Evolutionary conservation across 2,113 vertebrate species (phyloP).

Genomic region (Myotis brandtii): DNA sequence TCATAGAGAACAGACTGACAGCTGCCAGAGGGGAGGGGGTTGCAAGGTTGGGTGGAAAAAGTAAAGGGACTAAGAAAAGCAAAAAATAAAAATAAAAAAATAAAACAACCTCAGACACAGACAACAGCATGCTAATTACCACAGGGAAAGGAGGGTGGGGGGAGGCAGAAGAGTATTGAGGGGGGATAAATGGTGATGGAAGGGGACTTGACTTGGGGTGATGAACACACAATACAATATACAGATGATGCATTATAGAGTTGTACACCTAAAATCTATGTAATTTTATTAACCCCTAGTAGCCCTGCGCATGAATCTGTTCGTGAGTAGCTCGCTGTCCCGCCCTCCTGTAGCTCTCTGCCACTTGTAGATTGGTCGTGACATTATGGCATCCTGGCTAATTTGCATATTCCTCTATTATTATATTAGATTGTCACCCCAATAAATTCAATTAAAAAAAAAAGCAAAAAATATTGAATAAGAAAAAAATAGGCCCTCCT

Average conservation of each 20-base stretch:
- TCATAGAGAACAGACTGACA: neutral
- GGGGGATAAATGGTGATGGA: neutral
- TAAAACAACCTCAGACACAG: neutral
- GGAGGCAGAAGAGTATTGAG: neutral
- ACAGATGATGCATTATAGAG: neutral
- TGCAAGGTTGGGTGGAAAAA: neutral
- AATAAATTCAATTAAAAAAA: neutral
- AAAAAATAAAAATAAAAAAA: neutral
- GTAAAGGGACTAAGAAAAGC: neutral
- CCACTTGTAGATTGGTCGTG: too few species aligned
- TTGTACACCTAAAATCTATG: neutral
- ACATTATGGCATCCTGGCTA: too few species aligned
- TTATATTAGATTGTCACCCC: neutral
- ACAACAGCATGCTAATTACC: neutral
- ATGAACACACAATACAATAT: neutral
- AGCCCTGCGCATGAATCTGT: too few species aligned
- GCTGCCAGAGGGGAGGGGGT: neutral
- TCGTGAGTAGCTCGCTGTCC: too few species aligned
- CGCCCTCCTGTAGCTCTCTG: too few species aligned
- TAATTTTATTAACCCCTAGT: neutral
- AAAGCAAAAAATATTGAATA: too few species aligned
- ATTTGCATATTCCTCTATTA: too few species aligned
- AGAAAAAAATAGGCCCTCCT: too few species aligned
- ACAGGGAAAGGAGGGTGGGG: neutral
- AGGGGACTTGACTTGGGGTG: neutral